Evolutionary conservation across 2,113 vertebrate genomes (phyloP).

Genomic region (Merops nubicus): DNA sequence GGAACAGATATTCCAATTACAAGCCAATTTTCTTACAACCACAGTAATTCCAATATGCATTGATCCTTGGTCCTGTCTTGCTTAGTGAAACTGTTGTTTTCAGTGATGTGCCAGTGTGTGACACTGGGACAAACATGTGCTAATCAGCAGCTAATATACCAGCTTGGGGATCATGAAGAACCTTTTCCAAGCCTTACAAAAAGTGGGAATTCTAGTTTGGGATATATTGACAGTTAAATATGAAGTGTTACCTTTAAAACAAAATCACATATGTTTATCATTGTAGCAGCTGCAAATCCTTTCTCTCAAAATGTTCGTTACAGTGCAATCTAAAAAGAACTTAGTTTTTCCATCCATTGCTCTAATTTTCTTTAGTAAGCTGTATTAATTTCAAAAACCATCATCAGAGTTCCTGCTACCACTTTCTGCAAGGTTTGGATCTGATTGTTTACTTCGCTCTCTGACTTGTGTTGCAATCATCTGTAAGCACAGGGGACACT

Average conservation of each 20-base stretch:
- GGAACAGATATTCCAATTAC: background rate
- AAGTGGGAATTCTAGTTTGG: background rate
- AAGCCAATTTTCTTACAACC: background rate
- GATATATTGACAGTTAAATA: background rate
- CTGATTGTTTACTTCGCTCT: background rate
- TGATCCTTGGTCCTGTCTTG: background rate
- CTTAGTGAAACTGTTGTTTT: background rate
- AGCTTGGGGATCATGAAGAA: background rate
- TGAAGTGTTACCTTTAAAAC: background rate
- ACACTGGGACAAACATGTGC: background rate
- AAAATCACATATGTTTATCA: background rate
- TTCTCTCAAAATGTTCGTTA: background rate
- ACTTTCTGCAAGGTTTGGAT: background rate
- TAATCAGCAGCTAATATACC: background rate
- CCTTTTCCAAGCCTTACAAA: background rate
- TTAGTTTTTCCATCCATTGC: background rate
- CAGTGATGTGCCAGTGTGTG: rapidly evolving
- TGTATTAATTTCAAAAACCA: background rate
- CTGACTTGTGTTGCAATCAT: background rate
- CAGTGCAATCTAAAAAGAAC: background rate
- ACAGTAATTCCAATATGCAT: background rate
- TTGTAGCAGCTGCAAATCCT: background rate
- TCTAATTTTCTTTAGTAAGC: background rate
- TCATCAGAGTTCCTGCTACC: background rate
- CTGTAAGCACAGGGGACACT: constrained; percentile 19